Base-by-base conservation (phyloP, 1,140 invertebrate genomes). In the Drosophila baimaii region DNA sequence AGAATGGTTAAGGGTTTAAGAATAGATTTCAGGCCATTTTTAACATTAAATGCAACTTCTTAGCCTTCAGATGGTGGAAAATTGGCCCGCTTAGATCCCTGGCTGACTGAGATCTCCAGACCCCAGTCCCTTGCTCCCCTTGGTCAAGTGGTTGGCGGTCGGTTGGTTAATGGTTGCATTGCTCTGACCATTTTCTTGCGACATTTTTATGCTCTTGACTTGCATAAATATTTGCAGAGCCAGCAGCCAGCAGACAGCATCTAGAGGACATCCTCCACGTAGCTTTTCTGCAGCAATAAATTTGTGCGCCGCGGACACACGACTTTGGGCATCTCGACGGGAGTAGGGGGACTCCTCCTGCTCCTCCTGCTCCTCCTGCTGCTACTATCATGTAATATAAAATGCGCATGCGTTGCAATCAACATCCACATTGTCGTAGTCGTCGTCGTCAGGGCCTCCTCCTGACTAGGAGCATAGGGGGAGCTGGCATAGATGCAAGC, bases 161-260 rank as follows among this genome's bases (percentile, higher is more conserved):
- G 56, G 75, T 52, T 56, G 35, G 29, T 77, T 70, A 77, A 77
- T 77, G 73, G 73, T 44, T 13, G 37, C 63, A 41, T 33, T 55
- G 51, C 51, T 64, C 61, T 25, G 31, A 39, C 15, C 54, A 43
- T 58, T 69, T 52, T 63, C 63, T 51, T 51, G 64, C 52, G 65
- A 77, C 75, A 77, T 78, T 77, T 77, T 78, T 77, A 77, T 78
- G 65, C 74, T 76, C 52, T 76, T 65, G 72, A 27, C 71, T 75
- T 75, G 75, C 75, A 78, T 78, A 77, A 78, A 78, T 78, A 78
- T 78, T 78, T 78, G 75, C 73, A 31, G 39, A 73, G 70, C n/a
- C 62, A 6, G 35, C 51, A 39, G 49, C 25, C 25, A 21, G 54
- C n/a, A 54, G 27, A 9, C 31, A 2, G 27, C 31, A 39, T 21